A percentile compares a stretch with the other conserved stretches of the same genome.
Conservation (phyloP, 2,113 vertebrate genomes). For the Xiphophorus hellerii region DNA sequence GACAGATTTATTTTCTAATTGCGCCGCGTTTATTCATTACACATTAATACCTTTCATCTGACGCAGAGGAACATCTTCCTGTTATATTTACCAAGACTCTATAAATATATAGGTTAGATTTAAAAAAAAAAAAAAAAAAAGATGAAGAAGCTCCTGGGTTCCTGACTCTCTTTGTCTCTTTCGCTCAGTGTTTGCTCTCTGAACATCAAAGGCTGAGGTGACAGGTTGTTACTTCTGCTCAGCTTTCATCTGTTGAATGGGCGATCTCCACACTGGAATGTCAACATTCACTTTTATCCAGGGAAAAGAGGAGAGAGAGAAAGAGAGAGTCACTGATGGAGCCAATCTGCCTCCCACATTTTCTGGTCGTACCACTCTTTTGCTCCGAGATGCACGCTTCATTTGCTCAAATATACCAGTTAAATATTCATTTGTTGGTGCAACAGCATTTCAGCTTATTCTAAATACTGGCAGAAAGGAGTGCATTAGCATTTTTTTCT, state of each 20-base stretch:
- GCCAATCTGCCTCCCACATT: constrained; percentile 14
- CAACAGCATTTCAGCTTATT: not conserved
- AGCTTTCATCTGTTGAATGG: not conserved
- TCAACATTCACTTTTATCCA: not conserved
- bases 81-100: no score
- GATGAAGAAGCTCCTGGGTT: not conserved
- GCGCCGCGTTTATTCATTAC: no score
- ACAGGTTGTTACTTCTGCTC: not conserved
- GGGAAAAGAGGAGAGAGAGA: not conserved
- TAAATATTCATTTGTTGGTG: constrained; percentile 1
- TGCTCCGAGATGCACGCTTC: not conserved
- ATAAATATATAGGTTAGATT: no score
- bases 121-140: no score
- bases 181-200: not conserved
- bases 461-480: not conserved
- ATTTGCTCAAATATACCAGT: not conserved
- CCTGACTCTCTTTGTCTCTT: not conserved
- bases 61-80: not conserved
- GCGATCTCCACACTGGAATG: not conserved
- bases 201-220: not conserved
- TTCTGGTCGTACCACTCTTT: not conserved
- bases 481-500: not conserved
- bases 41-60: not conserved
- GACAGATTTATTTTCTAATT: no score
- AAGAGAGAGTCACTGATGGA: not conserved